Evolutionary conservation across 2,113 vertebrate species (phyloP).

Genomic region (Podilymbus podiceps): DNA sequence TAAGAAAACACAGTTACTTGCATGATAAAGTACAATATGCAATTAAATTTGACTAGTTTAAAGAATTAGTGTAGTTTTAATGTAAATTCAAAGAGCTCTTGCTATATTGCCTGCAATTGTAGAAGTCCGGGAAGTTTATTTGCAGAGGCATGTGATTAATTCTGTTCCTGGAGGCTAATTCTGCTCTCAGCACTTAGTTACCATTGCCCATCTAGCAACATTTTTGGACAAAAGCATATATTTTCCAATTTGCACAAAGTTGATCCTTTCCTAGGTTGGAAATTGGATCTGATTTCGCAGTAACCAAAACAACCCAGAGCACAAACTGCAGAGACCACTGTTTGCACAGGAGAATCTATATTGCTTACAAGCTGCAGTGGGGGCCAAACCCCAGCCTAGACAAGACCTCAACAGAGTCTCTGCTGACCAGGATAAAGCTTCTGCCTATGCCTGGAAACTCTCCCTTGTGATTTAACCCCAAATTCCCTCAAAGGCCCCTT

Average conservation of each 20-base stretch:
- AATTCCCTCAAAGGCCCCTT: not conserved
- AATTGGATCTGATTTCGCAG: not conserved
- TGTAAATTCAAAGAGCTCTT: constrained; percentile 21
- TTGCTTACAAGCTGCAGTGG: not conserved
- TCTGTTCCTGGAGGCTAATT: not conserved
- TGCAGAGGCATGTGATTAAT: not conserved
- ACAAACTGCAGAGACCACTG: not conserved
- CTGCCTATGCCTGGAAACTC: not conserved
- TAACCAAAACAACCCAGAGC: not conserved
- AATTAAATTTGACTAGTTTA: constrained; percentile 47
- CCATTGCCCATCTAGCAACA: not conserved
- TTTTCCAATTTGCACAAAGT: not conserved
- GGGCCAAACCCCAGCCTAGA: not conserved
- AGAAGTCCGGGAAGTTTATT: constrained; percentile 2
- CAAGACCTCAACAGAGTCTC: not conserved
- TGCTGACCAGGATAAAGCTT: not conserved
- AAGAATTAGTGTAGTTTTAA: constrained; percentile 34
- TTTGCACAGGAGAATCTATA: not conserved
- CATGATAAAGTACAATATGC: constrained; percentile 25
- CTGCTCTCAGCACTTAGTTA: not conserved
- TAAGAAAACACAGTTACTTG: constrained; percentile 36
- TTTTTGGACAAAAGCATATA: not conserved
- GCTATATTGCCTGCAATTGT: not conserved
- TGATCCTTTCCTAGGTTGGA: not conserved
- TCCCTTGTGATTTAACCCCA: not conserved